A percentile compares a stretch with the other conserved stretches of the same genome.
Conservation (phyloP, 1,140 invertebrate genomes). For the Planococcus citri region DNA sequence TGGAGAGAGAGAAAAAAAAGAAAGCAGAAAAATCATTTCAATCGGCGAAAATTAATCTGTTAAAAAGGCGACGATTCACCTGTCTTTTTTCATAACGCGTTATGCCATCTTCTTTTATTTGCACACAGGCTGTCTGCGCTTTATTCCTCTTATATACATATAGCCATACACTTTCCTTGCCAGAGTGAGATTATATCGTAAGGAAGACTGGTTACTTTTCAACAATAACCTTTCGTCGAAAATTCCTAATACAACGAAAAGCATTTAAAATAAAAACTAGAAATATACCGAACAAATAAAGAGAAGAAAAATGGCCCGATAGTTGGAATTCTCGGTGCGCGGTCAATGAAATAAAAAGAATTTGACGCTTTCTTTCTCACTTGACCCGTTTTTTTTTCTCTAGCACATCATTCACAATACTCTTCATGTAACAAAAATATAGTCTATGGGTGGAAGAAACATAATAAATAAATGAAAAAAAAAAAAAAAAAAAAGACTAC, state of each 20-base stretch:
- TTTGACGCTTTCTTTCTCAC: neutral
- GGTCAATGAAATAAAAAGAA: constrained; percentile 4
- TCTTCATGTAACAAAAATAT: no score
- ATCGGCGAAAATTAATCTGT: constrained; percentile 3
- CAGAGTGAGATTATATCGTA: neutral
- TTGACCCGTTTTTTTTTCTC: neutral
- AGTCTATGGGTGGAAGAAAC: no score
- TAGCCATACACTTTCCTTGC: no score
- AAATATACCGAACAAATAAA: neutral
- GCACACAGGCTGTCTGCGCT: no score
- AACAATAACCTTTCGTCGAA: constrained; percentile 3
- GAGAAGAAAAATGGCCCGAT: neutral
- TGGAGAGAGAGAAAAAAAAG: no score
- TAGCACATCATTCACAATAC: no score
- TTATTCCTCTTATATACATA: no score
- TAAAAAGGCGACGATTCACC: constrained; percentile 6
- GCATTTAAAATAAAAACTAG: neutral
- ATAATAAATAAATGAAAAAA: no score
- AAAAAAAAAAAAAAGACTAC: neutral
- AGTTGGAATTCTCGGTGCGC: neutral
- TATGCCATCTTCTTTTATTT: neutral
- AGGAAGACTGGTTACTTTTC: neutral
- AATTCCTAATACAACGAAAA: neutral
- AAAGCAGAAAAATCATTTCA: neutral
- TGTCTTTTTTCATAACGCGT: neutral